Base-by-base conservation (phyloP, 2,797 vertebrate genomes). In the Bryconaethiops microstoma region DNA sequence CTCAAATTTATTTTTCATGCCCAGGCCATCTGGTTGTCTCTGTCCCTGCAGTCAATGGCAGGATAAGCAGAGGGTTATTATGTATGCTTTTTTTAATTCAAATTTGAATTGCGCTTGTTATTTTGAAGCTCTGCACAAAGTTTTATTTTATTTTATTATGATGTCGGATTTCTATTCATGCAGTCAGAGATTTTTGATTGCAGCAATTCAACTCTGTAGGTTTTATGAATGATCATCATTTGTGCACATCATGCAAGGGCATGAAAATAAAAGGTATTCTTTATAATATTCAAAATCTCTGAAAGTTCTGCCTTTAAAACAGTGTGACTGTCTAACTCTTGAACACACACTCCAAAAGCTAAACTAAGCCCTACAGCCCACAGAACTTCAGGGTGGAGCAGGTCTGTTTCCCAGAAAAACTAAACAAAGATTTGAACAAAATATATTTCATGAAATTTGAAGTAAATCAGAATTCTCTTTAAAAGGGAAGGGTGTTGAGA, bases 1-100 rank as follows among this genome's bases (percentile, higher is more conserved):
- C 60, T 69, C 63, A 63, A 63, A 86, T 86, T 78, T 70, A 84
- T 81, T 86, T 86, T 86, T 86, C 50, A 84, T 82, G 62, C 23
- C 0, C 12, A 70, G 55, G 55, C 70, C 40, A 79, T 79, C 59
- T 59, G 25, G 67, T 52, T 65, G 60, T 72, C 65, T 74, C 48
- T 48, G 45, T 62, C 48, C 65, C 29, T 86, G 67, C 52, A 60
- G 48, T 80, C 64, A 77, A 23, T 17, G 23, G 50, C 42, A 75
- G 8, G 55, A 83, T 60, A 73, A 57, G 48, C 17, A 74, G 54
- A 73, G 17, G 42, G 68, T 77, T 77, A 80, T 82, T 82, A 82
- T 13, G 19, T 74, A 77, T 82, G 69, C 80, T 29, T 29, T 29
- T 29, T 82, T 82, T 67, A 55, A 73, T 57, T 77, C 16, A 73